Evolutionary conservation across 2,888 invertebrate species (phyloP).

Genomic region (Cryptocheilus praepositus): DNA sequence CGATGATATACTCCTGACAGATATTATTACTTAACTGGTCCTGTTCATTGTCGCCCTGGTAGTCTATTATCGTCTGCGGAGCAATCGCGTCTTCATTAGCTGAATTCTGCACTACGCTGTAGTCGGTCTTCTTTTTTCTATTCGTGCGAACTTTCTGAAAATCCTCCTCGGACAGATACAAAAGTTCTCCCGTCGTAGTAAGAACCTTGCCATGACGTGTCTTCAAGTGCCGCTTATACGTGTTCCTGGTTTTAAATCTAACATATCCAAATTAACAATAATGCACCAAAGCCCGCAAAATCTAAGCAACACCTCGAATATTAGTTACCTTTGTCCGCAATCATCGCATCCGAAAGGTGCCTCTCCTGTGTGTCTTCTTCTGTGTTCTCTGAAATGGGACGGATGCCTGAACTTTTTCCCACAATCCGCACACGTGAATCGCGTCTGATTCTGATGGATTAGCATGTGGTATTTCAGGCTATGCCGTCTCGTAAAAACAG

Average conservation of each 20-base stretch:
- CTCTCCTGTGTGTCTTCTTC: constrained; percentile 77
- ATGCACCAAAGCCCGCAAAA: constrained; percentile 30
- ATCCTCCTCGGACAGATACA: constrained; percentile 75
- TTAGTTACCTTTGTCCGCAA: constrained; percentile 71
- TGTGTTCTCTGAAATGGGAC: constrained; percentile 78
- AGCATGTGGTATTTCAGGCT: constrained; percentile 80
- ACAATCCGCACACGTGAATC: constrained; percentile 79
- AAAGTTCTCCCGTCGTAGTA: constrained; percentile 76
- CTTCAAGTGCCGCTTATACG: constrained; percentile 79
- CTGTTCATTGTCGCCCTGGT: constrained; percentile 31
- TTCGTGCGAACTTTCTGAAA: constrained; percentile 73
- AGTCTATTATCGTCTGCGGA: constrained; percentile 53
- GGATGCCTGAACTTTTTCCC: constrained; percentile 79
- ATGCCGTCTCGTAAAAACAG: constrained; percentile 79
- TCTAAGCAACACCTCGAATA: not conserved
- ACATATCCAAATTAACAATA: not conserved
- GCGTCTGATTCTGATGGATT: constrained; percentile 79
- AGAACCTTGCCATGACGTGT: constrained; percentile 78
- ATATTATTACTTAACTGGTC: constrained; percentile 24
- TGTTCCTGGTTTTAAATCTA: constrained; percentile 79
- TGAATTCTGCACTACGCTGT: constrained; percentile 35
- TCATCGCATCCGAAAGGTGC: constrained; percentile 76
- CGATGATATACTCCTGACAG: constrained; percentile 43
- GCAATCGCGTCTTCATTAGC: constrained; percentile 48
- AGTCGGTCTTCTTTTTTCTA: constrained; percentile 60